phyloP scores from a whole-genome alignment of 2,888 invertebrate genomes.

The Ptychoptera contaminata region DNA sequence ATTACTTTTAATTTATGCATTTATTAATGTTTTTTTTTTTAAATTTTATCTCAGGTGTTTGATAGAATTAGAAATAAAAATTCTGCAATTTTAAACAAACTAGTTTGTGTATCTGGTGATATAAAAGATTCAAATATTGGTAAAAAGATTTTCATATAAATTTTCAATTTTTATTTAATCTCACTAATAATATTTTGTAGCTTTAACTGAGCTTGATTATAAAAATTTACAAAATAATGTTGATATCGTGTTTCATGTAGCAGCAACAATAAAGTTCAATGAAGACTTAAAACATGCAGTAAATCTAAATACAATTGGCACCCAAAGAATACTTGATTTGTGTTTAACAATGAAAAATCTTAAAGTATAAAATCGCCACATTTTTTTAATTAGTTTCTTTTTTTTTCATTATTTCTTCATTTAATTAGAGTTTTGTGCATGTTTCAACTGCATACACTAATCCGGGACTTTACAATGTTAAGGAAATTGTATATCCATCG shows the following conservation, averaged over 20 bases:
- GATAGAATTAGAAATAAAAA: constrained; percentile 46
- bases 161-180: too few relatives aligned
- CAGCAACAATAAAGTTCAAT: constrained; percentile 89
- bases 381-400: not conserved
- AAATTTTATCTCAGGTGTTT: constrained; percentile 34
- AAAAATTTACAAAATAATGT: constrained; percentile 50
- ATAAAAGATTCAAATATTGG: constrained; percentile 56
- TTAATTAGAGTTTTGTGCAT: constrained; percentile 56
- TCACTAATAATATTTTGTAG: too few relatives aligned
- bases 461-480: constrained; percentile 65
- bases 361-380: constrained; percentile 35
- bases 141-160: constrained; percentile 38
- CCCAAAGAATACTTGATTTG: constrained; percentile 65
- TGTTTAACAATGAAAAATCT: constrained; percentile 67
- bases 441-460: constrained; percentile 96
- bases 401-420: not conserved
- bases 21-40: too few relatives aligned
- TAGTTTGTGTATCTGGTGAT: constrained; percentile 58
- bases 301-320: constrained; percentile 78
- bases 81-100: constrained; percentile 49
- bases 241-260: constrained; percentile 84
- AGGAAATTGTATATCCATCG: constrained; percentile 69
- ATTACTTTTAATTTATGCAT: too few relatives aligned
- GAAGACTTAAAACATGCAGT: constrained; percentile 79
- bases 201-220: too few relatives aligned